Evolutionary conservation across 2,797 vertebrate species (phyloP), one percentile per base, ranked within the genome.

Genomic region (Rhynchonycteris naso): DNA sequence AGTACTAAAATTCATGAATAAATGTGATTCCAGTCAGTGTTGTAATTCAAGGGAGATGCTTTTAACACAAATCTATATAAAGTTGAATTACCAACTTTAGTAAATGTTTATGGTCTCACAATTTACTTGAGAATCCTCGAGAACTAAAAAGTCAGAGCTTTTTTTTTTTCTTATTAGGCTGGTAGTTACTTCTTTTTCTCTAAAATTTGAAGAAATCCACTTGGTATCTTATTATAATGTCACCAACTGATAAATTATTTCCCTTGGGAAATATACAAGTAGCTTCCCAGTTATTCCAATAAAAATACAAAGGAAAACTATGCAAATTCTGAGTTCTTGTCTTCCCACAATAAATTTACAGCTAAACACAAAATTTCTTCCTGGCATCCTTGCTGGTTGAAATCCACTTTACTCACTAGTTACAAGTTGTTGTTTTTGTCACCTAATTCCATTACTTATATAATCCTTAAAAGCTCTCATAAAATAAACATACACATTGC

Each of bases 201-300:
- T 82, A 89, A 59, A 93, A 78, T 90, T 19, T 93, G 65, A 96
- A 95, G 75, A 96, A 88, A 75, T 89, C 59, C 30, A 61, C 14
- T 80, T 85, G 28, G 0, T 30, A 19, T 47, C 71, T 90, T 22
- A 90, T 65, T 71, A 50, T 86, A 91, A 69, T 24, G 66, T 95
- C 58, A 76, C 16, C 10, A 47, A 84, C 30, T 74, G 75, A 89
- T 91, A 63, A 95, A 58, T 33, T 35, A 15, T 95, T 92, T 95
- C 26, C 21, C 52, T 28, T 59, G 18, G 3, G 2, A 94, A 87
- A 84, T 33, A 82, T 12, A 52, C 14, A 88, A 84, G 58, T 33
- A 71, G 71, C 26, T 86, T 61, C 5, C 69, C 43, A 30, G 7
- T 91, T 91, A 80, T 54, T 63, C 28, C 0, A 19, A 30, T 38